Percentiles rank a stretch among this genome's conserved stretches.
Evolutionary conservation across 1,140 invertebrate species (phyloP).

Genomic region (Atta texana): DNA sequence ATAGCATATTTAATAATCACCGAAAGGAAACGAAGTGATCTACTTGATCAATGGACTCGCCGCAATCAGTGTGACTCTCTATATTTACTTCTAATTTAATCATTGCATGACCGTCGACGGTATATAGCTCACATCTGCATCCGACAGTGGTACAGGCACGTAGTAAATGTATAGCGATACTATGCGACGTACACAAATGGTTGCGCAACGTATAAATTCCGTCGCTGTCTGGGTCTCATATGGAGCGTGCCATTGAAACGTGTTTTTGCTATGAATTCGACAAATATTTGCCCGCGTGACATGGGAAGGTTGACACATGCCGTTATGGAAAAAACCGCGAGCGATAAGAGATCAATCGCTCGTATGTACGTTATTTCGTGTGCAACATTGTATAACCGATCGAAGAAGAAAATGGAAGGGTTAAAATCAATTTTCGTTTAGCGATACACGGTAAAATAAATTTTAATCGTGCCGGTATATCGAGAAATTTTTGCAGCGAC

Average conservation of each 20-base stretch:
- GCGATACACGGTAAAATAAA: conserved; percentile 21
- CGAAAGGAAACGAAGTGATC: neutral
- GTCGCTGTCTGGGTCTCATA: conserved; percentile 24
- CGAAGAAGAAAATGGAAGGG: neutral
- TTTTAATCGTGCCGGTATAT: conserved; percentile 46
- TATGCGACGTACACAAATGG: conserved; percentile 38
- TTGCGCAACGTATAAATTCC: conserved; percentile 62
- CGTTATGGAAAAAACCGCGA: conserved; percentile 58
- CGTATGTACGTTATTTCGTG: conserved; percentile 58
- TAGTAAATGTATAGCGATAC: conserved; percentile 56
- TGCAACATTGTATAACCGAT: conserved; percentile 45
- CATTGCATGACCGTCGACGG: conserved; percentile 52
- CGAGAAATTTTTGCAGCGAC: neutral
- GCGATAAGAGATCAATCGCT: conserved; percentile 64
- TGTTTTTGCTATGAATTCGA: conserved; percentile 64
- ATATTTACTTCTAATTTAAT: conserved; percentile 64
- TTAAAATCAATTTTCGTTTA: conserved; percentile 57
- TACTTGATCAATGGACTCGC: conserved; percentile 3
- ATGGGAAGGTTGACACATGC: conserved; percentile 61
- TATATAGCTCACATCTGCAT: conserved; percentile 42
- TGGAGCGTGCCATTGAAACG: conserved; percentile 63
- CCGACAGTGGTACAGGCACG: conserved; percentile 44
- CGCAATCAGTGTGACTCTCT: neutral
- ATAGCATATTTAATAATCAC: neutral
- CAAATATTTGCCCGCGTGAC: conserved; percentile 72